Evolutionary conservation across 2,797 vertebrate genomes (phyloP).

Genomic region (Enteromius afrohamiltoni): DNA sequence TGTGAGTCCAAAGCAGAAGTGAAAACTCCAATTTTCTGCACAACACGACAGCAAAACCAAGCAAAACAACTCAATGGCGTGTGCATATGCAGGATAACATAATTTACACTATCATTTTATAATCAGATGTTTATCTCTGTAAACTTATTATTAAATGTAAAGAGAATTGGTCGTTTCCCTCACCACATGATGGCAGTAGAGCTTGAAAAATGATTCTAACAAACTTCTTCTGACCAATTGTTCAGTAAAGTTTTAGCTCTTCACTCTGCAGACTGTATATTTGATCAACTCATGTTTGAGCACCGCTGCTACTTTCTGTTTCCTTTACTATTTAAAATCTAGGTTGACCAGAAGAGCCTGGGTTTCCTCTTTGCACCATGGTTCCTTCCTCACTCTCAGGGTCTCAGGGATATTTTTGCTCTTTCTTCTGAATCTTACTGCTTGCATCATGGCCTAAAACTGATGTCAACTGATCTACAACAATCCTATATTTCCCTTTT

Average conservation of each 20-base stretch:
- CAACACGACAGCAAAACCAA: background rate
- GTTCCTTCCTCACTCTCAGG: background rate
- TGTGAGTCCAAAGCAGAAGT: slow-evolving; percentile 27
- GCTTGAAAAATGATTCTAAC: background rate
- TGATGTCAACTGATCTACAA: background rate
- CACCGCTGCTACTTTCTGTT: background rate
- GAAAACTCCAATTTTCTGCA: background rate
- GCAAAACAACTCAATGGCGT: background rate
- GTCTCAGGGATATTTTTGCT: background rate
- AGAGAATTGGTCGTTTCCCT: background rate
- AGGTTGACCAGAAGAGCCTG: background rate
- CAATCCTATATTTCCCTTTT: background rate
- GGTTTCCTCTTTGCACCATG: background rate
- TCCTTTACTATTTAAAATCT: background rate
- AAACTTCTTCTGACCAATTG: background rate
- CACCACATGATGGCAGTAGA: slow-evolving; percentile 59
- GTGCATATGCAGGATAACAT: background rate
- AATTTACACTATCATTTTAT: background rate
- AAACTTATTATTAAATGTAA: background rate
- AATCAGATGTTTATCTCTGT: background rate
- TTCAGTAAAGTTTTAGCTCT: background rate
- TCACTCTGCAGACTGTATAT: background rate
- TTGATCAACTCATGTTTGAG: background rate
- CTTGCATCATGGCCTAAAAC: background rate
- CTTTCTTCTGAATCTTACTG: background rate